A percentile compares a stretch with the other conserved stretches of the same genome.
These are phyloP conservation scores for Microtus montanus DNA, from an alignment of 2,113 vertebrate genomes.

Conservation along the genomic window DNA sequence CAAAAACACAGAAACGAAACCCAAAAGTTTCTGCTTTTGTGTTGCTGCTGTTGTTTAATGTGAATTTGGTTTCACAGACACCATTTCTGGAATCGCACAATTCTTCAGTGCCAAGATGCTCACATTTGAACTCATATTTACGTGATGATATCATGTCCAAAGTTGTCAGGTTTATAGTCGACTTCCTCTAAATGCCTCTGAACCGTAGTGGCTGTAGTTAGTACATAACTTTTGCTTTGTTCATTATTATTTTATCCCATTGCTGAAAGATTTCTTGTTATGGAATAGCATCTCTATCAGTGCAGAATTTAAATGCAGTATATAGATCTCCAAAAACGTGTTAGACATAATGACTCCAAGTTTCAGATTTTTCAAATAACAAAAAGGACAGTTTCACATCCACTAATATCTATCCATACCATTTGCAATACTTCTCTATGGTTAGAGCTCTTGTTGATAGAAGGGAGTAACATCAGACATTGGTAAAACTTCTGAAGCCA, in stretches of 20 bases:
- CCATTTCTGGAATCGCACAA: neutral
- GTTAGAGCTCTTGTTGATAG: neutral
- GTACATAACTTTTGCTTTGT: neutral
- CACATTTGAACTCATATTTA: neutral
- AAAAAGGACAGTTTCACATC: neutral
- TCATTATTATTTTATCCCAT: neutral
- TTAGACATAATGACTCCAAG: neutral
- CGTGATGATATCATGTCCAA: neutral
- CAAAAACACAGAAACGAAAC: neutral
- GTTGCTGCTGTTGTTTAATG: too few species aligned
- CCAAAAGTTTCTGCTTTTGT: neutral
- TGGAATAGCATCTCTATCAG: neutral
- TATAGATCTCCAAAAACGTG: neutral
- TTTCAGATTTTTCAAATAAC: neutral
- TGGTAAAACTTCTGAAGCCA: neutral
- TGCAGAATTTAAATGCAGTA: neutral
- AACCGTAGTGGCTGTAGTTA: slow-evolving; percentile 13
- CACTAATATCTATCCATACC: neutral
- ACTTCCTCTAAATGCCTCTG: neutral
- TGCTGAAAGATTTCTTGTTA: slow-evolving; percentile 25
- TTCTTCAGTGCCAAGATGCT: neutral
- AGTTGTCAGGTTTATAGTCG: neutral
- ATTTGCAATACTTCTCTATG: neutral
- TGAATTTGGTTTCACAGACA: slow-evolving; percentile 27
- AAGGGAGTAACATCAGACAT: neutral